Evolutionary conservation across 2,113 vertebrate species (phyloP), one percentile per base, ranked within the genome.

Genomic region (Neopipo cinnamomea): DNA sequence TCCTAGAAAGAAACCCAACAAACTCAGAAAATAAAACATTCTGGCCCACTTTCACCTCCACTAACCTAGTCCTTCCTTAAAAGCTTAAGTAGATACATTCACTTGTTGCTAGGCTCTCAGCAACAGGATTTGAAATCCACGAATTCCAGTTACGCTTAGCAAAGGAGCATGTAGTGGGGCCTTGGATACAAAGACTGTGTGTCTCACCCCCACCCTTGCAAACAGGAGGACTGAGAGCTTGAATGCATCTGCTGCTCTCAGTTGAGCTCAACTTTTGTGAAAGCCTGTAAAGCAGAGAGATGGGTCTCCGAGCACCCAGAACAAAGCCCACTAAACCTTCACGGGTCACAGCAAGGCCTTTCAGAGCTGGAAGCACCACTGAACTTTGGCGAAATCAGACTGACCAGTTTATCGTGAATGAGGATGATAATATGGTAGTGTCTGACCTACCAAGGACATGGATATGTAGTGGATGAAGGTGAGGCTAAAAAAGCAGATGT

Each of bases 21-120:
- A 95, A 95, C 59, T 73, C 41, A 31, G 87, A 94, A 94, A 95
- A 95, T 59, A 94, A 86, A 95, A 67, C 78, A 88, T 77, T 90
- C 82, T 93, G 79, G 87, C 91, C 62, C 79, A 78, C 80, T 87
- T 96, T 84, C 59, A 90, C 59, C 37, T 76, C 71, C 90, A 89
- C 70, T 81, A 94, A 82, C 83, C 61, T 86, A 73, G 46, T 76
- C 72, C 35, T 94, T 94, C 79, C 85, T 85, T 93, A 90, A 93
- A 94, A 94, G 83, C 88, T 89, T 75, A 71, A 68, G 61, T 9
- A 77, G 92, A 47, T 83, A 79, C 16, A 56, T 83, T 96, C 59
- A 76, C 50, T 88, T 73, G 86, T 91, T 94, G 82, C 90, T 86
- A 94, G 93, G 90, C 72, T 95, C 63, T 79, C 79, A 74, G 75